These are phyloP conservation scores for Alaudala cheleensis DNA, from an alignment of 2,113 vertebrate genomes.

Conservation along the genomic window DNA sequence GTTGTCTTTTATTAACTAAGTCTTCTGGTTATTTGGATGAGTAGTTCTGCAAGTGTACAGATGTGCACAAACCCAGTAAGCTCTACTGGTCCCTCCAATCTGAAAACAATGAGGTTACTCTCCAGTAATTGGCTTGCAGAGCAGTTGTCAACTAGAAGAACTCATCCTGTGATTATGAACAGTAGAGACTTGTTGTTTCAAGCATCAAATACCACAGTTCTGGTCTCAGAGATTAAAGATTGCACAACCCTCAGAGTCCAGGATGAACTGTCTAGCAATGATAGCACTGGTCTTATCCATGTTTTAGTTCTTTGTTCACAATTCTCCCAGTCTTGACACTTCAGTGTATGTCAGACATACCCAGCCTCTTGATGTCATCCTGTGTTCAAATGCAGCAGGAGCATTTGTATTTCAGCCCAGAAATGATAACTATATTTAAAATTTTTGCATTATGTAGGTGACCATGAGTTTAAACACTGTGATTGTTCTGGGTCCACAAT, in stretches of 20 bases:
- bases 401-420: background rate
- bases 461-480: background rate
- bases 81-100: background rate
- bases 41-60: background rate
- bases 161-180: background rate
- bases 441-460: background rate
- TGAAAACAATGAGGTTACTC: constrained; percentile 13
- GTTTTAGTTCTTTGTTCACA: background rate
- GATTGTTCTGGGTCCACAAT: background rate
- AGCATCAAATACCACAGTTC: background rate
- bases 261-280: background rate
- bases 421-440: background rate
- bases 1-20: background rate
- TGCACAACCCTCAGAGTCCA: background rate
- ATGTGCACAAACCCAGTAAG: background rate
- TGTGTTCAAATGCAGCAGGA: background rate
- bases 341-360: background rate
- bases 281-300: background rate
- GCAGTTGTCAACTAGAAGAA: background rate
- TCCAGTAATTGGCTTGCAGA: background rate
- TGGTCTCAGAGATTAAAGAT: background rate
- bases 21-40: background rate
- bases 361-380: background rate
- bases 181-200: background rate
- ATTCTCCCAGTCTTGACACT: background rate